phyloP scores from a whole-genome alignment of 2,888 invertebrate species.

The Nephrocerus scutellatus region DNA sequence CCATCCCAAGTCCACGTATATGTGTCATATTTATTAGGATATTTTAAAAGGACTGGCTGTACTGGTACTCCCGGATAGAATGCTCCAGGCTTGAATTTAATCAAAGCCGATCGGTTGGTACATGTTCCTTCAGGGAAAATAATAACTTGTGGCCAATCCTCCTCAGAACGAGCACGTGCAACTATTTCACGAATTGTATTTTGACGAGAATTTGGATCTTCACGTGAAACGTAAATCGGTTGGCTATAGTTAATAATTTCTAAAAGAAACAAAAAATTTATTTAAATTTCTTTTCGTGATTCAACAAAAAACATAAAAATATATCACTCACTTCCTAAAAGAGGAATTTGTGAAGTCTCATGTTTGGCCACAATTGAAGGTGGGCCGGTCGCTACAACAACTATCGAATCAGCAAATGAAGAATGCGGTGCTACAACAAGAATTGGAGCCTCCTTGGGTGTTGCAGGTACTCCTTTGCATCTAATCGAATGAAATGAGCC shows the following conservation, averaged over 20 bases:
- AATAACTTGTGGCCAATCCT: constrained; percentile 84
- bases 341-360: constrained; percentile 71
- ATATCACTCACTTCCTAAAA: constrained; percentile 77
- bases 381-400: constrained; percentile 74
- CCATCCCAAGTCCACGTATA: constrained; percentile 95
- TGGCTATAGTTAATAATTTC: constrained; percentile 90
- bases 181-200: constrained; percentile 86
- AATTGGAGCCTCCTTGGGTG: constrained; percentile 68
- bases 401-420: constrained; percentile 81
- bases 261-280: constrained; percentile 43
- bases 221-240: constrained; percentile 89
- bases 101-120: constrained; percentile 85
- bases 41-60: constrained; percentile 87
- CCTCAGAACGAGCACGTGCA: constrained; percentile 70
- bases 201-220: constrained; percentile 86
- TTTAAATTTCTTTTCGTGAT: constrained; percentile 55
- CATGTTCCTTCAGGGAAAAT: constrained; percentile 97
- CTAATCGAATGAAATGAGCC: constrained; percentile 77
- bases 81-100: constrained; percentile 85
- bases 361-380: constrained; percentile 86
- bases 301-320: constrained; percentile 52
- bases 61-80: constrained; percentile 94
- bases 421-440: constrained; percentile 86
- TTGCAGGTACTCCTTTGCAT: constrained; percentile 62
- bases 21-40: constrained; percentile 82